Conservation (phyloP, 2,888 invertebrate species). For the Luperina nickerlii region DNA sequence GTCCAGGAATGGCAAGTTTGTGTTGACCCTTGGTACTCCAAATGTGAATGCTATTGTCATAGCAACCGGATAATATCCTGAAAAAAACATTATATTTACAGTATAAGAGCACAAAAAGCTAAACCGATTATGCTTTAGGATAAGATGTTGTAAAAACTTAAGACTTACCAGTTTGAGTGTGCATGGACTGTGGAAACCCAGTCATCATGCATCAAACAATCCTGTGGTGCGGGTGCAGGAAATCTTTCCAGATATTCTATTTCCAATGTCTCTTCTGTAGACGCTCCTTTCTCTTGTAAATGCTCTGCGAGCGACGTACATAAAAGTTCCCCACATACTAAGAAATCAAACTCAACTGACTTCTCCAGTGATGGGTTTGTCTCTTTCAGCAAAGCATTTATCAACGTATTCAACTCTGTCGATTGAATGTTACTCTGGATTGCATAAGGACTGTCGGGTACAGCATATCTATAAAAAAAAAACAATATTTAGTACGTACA, state of each 20-base stretch:
- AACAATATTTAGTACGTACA: conserved; percentile 1
- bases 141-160: neutral
- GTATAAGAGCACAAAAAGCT: neutral
- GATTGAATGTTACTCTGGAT: conserved; percentile 93
- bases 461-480: conserved; percentile 93
- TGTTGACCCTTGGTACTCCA: conserved; percentile 97
- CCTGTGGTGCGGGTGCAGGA: conserved; percentile 97
- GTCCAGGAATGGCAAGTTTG: conserved; percentile 95
- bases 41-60: conserved; percentile 97
- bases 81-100: conserved; percentile 62
- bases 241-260: conserved; percentile 97
- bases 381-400: conserved; percentile 94
- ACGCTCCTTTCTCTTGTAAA: conserved; percentile 93
- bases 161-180: conserved; percentile 91
- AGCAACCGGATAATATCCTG: conserved; percentile 97
- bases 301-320: conserved; percentile 93
- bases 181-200: conserved; percentile 98
- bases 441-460: conserved; percentile 96
- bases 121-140: too few species aligned
- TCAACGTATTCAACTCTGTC: conserved; percentile 93
- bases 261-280: conserved; percentile 95
- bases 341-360: conserved; percentile 95
- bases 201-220: conserved; percentile 98
- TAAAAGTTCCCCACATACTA: conserved; percentile 95
- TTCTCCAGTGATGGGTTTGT: conserved; percentile 78